These are phyloP conservation scores for Ceyx margarethae DNA, from an alignment of 2,113 vertebrate genomes.

Conservation along the genomic window DNA sequence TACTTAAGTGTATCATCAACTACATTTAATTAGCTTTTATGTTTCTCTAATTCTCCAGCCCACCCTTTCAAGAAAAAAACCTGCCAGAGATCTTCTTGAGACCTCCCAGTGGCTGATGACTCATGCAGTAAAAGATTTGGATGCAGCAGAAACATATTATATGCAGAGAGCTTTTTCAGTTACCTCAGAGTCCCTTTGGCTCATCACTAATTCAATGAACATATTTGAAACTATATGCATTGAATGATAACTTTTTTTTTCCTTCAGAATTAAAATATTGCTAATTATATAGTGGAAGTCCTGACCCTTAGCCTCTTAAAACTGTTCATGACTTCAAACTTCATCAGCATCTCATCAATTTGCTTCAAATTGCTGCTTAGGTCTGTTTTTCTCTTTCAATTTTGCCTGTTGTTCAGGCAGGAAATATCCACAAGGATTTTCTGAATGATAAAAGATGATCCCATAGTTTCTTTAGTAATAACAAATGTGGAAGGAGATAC, in stretches of 20 bases:
- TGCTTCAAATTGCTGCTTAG: neutral
- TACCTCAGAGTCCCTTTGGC: neutral
- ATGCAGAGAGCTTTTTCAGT: conserved; percentile 17
- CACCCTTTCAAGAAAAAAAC: neutral
- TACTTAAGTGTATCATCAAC: neutral
- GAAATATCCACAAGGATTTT: neutral
- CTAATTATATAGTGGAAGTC: neutral
- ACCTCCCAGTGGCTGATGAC: conserved; percentile 18
- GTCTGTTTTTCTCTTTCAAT: neutral
- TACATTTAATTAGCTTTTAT: conserved; percentile 38
- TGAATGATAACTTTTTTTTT: neutral
- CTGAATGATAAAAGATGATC: neutral
- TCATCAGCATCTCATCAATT: neutral
- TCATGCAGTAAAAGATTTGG: conserved; percentile 9
- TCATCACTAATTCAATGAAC: neutral
- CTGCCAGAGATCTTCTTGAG: neutral
- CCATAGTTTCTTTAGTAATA: neutral
- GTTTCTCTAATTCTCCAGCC: neutral
- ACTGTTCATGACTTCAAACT: neutral
- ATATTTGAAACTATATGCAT: neutral
- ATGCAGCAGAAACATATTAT: neutral
- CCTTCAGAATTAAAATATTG: neutral
- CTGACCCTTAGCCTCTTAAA: neutral
- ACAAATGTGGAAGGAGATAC: neutral
- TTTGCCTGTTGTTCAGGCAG: neutral